Evolutionary conservation across 2,113 vertebrate species (phyloP), one percentile per base, ranked within the genome.

Genomic region (Anguilla rostrata): DNA sequence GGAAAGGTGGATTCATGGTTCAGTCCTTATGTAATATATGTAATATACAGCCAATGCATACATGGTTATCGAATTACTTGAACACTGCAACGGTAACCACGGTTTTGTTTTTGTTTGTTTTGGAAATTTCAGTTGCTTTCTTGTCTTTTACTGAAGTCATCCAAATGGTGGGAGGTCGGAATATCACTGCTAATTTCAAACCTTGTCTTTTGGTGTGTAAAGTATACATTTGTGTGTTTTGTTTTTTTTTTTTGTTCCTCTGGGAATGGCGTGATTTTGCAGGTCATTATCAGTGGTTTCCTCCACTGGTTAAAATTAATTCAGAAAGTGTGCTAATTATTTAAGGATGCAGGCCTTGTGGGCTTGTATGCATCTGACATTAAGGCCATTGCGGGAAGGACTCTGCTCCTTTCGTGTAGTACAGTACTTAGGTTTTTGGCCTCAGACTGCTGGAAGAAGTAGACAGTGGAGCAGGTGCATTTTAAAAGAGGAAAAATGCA

Each of bases 161-260:
- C 18, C 18, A 43, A n/a, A 29, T 15, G 1, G 71, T 75, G n/a
- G 71, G 71, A 75, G 22, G 71, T 49, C 56, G 85, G 71, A 79
- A 78, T 56, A 71, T 87, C 86, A 87, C 86, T 87, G 86, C 86
- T 87, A 80, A 83, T 87, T 87, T 87, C 81, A 82, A 83, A 79
- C 46, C 84, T n/a, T 85, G 39, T 85, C 43, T 56, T 78, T 41
- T 83, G 49, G 75, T 80, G 75, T 85, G 39, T 80, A 57, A 78
- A 49, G 20, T 85, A 26, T 63, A 26, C 60, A 63, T 85, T 49
- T 75, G 29, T 63, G 26, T 78, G 18, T 84, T 78, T 75, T 49
- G 18, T 53, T 79, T 84, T 75, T 46, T 5, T 71, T 63, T 78
- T 78, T 3, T 20, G 41, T 56, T 78, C 81, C 85, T 86, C 34